A percentile compares a stretch with the other conserved stretches of the same genome.
These are phyloP conservation scores for Mobula birostris DNA, from an alignment of 2,113 vertebrate genomes.

Conservation along the genomic window DNA sequence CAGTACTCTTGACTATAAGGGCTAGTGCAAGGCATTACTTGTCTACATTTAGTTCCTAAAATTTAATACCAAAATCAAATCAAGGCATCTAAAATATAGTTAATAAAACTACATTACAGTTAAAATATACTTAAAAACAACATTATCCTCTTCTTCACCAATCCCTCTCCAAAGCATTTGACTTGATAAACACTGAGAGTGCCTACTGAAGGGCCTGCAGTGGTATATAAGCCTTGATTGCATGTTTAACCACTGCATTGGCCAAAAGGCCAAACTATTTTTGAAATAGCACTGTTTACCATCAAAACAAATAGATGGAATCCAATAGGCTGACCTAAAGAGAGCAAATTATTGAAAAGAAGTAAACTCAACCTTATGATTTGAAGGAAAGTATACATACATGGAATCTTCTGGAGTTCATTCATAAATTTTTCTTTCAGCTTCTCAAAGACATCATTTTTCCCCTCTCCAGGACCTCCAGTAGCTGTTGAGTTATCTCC, in stretches of 20 bases:
- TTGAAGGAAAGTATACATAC: conserved; percentile 61
- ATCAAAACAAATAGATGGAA: background rate
- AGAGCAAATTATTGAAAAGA: background rate
- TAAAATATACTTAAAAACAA: background rate
- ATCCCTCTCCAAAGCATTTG: background rate
- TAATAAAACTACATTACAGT: background rate
- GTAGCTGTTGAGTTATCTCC: conserved; percentile 72
- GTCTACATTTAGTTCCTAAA: background rate
- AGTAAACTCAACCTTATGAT: background rate
- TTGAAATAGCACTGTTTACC: background rate
- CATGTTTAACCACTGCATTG: too few species aligned
- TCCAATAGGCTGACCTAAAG: background rate
- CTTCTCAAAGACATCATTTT: conserved; percentile 74
- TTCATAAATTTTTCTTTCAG: conserved; percentile 88
- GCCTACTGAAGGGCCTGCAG: background rate
- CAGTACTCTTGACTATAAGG: background rate
- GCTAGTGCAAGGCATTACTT: background rate
- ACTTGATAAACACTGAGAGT: background rate
- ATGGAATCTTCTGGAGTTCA: conserved; percentile 82
- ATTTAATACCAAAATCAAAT: background rate
- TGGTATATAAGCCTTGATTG: background rate
- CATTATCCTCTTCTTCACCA: background rate
- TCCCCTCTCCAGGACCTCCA: conserved; percentile 50
- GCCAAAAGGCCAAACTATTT: too few species aligned
- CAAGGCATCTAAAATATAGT: background rate